phyloP scores from a whole-genome alignment of 92 coral and sea anemone species.

The Ricordea florida region DNA sequence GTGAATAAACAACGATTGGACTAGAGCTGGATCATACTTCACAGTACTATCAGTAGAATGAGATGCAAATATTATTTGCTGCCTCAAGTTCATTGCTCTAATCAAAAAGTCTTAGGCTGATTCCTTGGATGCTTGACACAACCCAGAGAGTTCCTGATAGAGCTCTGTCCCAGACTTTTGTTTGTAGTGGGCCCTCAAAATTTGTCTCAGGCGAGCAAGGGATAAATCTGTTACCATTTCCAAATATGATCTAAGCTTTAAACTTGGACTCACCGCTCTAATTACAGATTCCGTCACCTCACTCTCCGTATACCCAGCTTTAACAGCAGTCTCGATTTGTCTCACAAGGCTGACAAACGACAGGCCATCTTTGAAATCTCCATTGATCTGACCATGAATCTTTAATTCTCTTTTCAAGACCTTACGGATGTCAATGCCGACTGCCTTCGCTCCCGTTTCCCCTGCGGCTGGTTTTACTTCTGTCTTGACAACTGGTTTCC shows the following conservation, averaged over 20 bases:
- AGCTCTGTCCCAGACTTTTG: conserved; percentile 53
- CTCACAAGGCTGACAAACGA: no score
- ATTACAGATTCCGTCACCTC: conserved; percentile 60
- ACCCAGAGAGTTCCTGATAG: conserved; percentile 49
- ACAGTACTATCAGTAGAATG: no score
- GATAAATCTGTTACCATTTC: conserved; percentile 47
- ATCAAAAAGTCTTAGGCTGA: no score
- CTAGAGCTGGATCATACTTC: no score
- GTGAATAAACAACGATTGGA: no score
- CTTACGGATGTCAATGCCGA: background rate
- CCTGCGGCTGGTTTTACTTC: background rate
- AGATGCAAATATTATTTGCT: no score
- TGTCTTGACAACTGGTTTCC: no score
- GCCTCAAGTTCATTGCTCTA: no score
- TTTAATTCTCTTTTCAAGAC: conserved; percentile 35
- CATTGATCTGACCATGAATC: conserved; percentile 36
- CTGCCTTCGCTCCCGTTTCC: background rate
- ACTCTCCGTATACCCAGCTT: conserved; percentile 25
- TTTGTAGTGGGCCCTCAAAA: no score
- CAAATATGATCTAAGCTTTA: conserved; percentile 37
- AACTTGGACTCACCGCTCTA: conserved; percentile 33
- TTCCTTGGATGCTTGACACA: no score
- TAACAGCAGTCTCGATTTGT: no score
- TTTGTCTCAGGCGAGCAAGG: conserved; percentile 33
- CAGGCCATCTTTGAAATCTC: no score